Evolutionary conservation across 2,113 vertebrate genomes (phyloP), one percentile per base, ranked within the genome.

Genomic region (Piaya cayana): DNA sequence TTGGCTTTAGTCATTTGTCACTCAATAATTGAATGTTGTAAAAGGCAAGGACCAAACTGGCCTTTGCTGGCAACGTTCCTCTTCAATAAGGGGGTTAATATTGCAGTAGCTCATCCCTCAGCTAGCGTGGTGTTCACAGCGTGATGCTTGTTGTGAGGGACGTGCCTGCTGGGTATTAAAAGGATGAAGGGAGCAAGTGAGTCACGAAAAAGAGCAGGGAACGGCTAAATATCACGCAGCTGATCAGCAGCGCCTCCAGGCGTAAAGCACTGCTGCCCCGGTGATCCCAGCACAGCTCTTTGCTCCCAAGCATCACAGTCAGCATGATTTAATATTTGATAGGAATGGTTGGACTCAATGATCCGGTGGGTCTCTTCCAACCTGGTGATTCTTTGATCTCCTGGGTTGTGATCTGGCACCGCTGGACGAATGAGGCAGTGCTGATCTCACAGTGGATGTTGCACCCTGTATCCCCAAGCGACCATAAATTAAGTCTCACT

Each of bases 361-460:
- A n/a, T n/a, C n/a, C n/a, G n/a, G n/a, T n/a, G n/a, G n/a, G n/a
- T n/a, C n/a, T n/a, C n/a, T n/a, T n/a, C n/a, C n/a, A n/a, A n/a
- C n/a, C n/a, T n/a, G n/a, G n/a, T n/a, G n/a, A n/a, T n/a, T n/a
- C n/a, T n/a, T n/a, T n/a, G n/a, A n/a, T n/a, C 52, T 43, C 39
- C 69, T 4, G 42, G 43, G 30, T 29, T 1, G 0, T 8, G 25
- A 19, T 36, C 56, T 4, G 8, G 56, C 76, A 18, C 13, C 1
- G 3, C 27, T 0, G 7, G 2, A 8, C 1, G 14, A 32, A 26
- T 4, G 10, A 34, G 43, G 3, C 9, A 4, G 53, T 1, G 21
- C 36, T 67, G 81, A 32, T 9, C 0, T 47, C 64, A 3, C 2
- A 1, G 56, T 3, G 27, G 52, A 2, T 1, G 2, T 63, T 71